Percentiles rank a stretch among this genome's conserved stretches.
Conservation (phyloP, 2,797 vertebrate genomes). For the Eulemur coronatus region DNA sequence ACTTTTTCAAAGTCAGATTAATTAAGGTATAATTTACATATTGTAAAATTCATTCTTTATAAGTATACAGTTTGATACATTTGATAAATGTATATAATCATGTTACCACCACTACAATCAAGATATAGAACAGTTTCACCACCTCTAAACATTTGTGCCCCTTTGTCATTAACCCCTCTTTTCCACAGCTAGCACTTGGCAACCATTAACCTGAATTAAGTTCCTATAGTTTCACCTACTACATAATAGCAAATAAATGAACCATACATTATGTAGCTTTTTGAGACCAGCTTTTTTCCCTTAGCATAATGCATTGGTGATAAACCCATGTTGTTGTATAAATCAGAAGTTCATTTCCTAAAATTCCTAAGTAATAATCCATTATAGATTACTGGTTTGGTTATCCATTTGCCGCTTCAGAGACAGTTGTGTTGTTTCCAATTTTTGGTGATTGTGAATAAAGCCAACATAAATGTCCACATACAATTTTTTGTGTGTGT, state of each 20-base stretch:
- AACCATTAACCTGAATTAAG: not conserved
- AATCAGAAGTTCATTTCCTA: not conserved
- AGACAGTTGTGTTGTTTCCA: not conserved
- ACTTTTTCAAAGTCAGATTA: conserved; percentile 19
- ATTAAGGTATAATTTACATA: not conserved
- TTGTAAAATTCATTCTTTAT: not conserved
- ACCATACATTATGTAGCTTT: not conserved
- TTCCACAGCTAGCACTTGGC: not conserved
- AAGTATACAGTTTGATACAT: not conserved
- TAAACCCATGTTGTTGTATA: not conserved
- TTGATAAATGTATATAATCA: not conserved
- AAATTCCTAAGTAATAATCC: not conserved
- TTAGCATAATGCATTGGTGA: not conserved
- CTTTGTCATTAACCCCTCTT: not conserved
- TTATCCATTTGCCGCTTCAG: not conserved
- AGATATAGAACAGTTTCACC: not conserved
- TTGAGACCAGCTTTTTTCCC: not conserved
- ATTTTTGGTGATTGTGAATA: not conserved
- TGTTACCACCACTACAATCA: not conserved
- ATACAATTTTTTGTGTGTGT: not conserved
- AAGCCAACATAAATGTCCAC: not conserved
- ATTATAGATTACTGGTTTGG: not conserved
- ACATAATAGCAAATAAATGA: not conserved
- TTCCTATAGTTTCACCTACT: not conserved
- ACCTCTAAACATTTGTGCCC: not conserved